Percentiles rank a stretch among this genome's conserved stretches.
These are phyloP conservation scores for Cynodonichthys magdalenae DNA, from an alignment of 2,797 vertebrate genomes.

Conservation along the genomic window DNA sequence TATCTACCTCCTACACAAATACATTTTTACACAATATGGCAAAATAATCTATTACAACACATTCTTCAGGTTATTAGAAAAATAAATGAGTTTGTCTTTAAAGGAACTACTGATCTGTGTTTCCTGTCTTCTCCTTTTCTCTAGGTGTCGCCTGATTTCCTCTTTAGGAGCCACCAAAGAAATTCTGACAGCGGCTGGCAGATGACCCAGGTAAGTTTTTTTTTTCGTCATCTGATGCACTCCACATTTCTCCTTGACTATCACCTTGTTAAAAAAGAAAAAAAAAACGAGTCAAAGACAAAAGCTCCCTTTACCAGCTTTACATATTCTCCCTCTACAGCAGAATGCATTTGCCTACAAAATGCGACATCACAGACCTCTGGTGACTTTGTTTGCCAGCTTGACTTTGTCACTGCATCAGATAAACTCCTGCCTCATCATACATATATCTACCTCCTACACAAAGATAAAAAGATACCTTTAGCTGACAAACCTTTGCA, in stretches of 20 bases:
- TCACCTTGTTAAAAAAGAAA: slow-evolving; percentile 11
- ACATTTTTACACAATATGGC: not conserved
- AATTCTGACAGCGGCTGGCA: slow-evolving; percentile 64
- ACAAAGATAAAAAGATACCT: not conserved
- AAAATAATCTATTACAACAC: not conserved
- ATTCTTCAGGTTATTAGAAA: slow-evolving; percentile 1
- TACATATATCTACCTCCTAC: not conserved
- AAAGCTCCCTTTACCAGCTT: slow-evolving; percentile 18
- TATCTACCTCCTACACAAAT: not conserved
- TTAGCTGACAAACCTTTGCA: slow-evolving; percentile 5
- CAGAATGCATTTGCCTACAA: slow-evolving; percentile 27
- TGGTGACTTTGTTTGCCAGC: not conserved
- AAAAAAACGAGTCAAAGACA: not conserved
- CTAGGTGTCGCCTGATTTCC: slow-evolving; percentile 73
- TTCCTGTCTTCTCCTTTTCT: slow-evolving; percentile 27
- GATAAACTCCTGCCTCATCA: slow-evolving; percentile 12
- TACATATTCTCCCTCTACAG: slow-evolving; percentile 9
- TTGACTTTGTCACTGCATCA: slow-evolving; percentile 2
- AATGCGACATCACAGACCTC: slow-evolving; percentile 7
- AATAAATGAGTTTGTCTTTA: not conserved
- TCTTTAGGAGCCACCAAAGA: slow-evolving; percentile 65
- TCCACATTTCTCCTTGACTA: slow-evolving; percentile 33
- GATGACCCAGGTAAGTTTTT: slow-evolving; percentile 73
- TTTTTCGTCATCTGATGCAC: slow-evolving; percentile 18
- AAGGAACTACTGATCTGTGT: slow-evolving; percentile 10